Evolutionary conservation across 2,113 vertebrate genomes (phyloP), one percentile per base, ranked within the genome.

Genomic region (Hyla sarda): DNA sequence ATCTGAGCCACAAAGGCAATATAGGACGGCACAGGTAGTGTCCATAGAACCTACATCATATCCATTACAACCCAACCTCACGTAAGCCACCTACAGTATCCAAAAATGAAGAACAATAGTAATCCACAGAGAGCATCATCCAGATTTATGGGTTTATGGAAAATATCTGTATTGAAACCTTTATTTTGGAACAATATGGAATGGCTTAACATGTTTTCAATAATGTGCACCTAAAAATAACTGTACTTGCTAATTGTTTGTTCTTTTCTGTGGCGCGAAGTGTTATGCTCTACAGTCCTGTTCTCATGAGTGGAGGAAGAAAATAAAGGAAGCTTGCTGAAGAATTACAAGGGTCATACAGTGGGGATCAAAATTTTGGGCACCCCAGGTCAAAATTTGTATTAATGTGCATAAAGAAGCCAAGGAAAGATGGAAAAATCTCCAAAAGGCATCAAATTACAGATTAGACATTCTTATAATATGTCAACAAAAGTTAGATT

Each of bases 261-360:
- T 41, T 74, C 72, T 74, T 37, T 74, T 74, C 72, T 48, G 72
- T 73, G 72, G n/a, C 14, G n/a, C 41, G 67, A 72, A 72, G 41
- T 74, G 41, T 74, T 25, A 48, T 25, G n/a, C 72, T 47, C 37
- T 48, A 41, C 72, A 48, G 41, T 25, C 34, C 23, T 73, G 67
- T 37, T 34, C 67, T 45, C 21, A 19, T 73, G 34, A 23, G 41
- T 25, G n/a, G 34, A 41, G 13, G 72, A 48, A 2, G 23, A 12
- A n/a, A 37, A 37, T 19, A 21, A 69, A 69, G 17, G 17, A 10
- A 41, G 30, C 32, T 34, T 69, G 5, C 32, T 21, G 30, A 9
- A 12, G 16, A 19, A 69, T 34, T 69, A 69, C 30, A 7, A 34
- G 25, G 25, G 25, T 2, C 2, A 58, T 58, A n/a, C n/a, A n/a